Percentiles rank a stretch among this genome's conserved stretches.
Evolutionary conservation across 2,113 vertebrate genomes (phyloP).

Genomic region (Herpetotheres cachinnans): DNA sequence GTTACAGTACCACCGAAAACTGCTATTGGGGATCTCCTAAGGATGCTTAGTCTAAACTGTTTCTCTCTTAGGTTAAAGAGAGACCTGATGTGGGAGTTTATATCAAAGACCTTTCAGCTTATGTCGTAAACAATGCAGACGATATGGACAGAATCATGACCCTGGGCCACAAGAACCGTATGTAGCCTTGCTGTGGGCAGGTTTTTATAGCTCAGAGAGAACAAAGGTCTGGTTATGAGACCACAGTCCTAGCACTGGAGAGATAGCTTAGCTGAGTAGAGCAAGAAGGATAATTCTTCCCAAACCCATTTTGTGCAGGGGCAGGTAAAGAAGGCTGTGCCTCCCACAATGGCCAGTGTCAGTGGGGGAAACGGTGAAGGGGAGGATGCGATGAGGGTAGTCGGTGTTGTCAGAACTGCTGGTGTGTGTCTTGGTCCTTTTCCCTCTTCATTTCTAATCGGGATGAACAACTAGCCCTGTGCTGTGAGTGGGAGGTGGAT

Average conservation of each 20-base stretch:
- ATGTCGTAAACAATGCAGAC: slow-evolving; percentile 98
- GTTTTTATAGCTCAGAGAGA: background rate
- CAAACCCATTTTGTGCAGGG: background rate
- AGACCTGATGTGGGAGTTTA: slow-evolving; percentile 97
- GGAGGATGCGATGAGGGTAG: background rate
- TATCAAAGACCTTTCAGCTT: slow-evolving; percentile 96
- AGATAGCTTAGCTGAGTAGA: background rate
- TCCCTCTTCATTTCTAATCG: background rate
- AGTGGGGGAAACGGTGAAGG: accelerated
- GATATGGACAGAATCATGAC: slow-evolving; percentile 99
- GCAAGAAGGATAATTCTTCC: background rate
- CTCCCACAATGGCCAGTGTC: accelerated
- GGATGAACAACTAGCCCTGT: background rate
- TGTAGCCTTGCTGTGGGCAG: slow-evolving; percentile 52
- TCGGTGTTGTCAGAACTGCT: background rate
- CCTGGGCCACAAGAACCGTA: slow-evolving; percentile 97
- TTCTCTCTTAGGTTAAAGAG: slow-evolving; percentile 90
- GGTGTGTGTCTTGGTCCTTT: background rate
- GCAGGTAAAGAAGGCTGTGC: background rate
- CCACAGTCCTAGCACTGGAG: background rate
- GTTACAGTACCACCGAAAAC: background rate
- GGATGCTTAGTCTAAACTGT: background rate
- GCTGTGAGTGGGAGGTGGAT: background rate
- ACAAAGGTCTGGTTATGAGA: background rate
- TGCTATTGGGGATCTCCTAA: background rate